Percentiles rank a stretch among this genome's conserved stretches.
Evolutionary conservation across 2,113 vertebrate species (phyloP).

Genomic region (Amblyopsis rosae): DNA sequence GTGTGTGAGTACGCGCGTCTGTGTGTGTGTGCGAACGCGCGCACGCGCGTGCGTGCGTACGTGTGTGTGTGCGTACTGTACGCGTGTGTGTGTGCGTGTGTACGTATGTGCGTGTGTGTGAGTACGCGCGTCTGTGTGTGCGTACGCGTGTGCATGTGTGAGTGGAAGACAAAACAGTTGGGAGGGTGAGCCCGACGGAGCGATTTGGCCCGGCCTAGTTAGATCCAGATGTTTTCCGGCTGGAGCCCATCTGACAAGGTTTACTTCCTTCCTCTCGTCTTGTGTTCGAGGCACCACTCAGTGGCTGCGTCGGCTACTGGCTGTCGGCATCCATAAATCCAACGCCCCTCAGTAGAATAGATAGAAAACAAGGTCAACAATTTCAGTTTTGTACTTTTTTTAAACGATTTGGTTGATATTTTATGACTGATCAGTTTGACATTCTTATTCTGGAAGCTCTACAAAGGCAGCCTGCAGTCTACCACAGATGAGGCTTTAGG

Average conservation of each 20-base stretch:
- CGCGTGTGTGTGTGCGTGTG: neutral
- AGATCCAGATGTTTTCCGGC: constrained; percentile 65
- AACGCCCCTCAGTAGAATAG: constrained; percentile 8
- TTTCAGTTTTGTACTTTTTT: constrained; percentile 31
- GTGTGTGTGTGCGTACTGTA: constrained; percentile 1
- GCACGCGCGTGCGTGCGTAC: constrained; percentile 9
- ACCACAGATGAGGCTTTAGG: too few relatives aligned
- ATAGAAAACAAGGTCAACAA: constrained; percentile 20
- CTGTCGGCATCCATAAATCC: constrained; percentile 52
- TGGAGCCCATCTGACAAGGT: constrained; percentile 65
- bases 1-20: neutral
- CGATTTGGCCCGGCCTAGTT: constrained; percentile 44
- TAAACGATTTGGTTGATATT: neutral
- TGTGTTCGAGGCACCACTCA: constrained; percentile 38
- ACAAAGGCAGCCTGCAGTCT: too few relatives aligned
- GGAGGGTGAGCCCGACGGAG: neutral
- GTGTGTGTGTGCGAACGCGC: too few relatives aligned
- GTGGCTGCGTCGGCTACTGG: constrained; percentile 51
- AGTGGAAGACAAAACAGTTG: neutral
- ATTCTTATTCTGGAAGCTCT: too few relatives aligned
- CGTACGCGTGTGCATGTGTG: neutral
- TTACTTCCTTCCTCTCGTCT: constrained; percentile 62
- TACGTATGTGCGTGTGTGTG: neutral
- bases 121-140: too few relatives aligned
- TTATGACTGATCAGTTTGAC: too few relatives aligned